Evolutionary conservation across 2,888 invertebrate genomes (phyloP), one percentile per base, ranked within the genome.

Genomic region (Trissolcus japonicus): DNA sequence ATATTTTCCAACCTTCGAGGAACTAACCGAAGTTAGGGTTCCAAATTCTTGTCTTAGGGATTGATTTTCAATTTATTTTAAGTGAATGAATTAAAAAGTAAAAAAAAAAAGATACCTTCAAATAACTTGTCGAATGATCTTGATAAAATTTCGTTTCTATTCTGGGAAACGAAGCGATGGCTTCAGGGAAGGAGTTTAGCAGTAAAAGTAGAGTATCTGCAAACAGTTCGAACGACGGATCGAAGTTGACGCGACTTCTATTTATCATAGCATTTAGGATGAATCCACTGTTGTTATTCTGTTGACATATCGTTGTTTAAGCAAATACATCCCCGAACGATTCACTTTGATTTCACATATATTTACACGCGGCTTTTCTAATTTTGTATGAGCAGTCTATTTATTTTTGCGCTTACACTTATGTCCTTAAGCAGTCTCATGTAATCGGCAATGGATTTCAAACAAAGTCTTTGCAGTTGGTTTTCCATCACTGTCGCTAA

Each of bases 401-500:
- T 59, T 25, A 46, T 46, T 50, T 35, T 19, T 14, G 51, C 53
- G 85, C 90, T 85, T 91, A 96, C 96, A 86, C 93, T 92, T 80
- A 94, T 93, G 85, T 95, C 94, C 80, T 93, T 91, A 41, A 98
- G 91, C 80, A 95, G 95, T 59, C 94, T 90, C 0, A 94, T 93
- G 85, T 93, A 97, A 79, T 95, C 94, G 57, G 92, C 90, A 83
- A 97, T 92, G 4, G 97, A 97, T 82, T 94, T 92, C 50, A 96
- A 90, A 80, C 95, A 95, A 40, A 97, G 88, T 19, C 93, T 93
- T 87, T 97, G 96, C 68, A 98, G 90, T 83, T 97, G 95, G 82
- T 94, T 94, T 0, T 96, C 95, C 98, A 98, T 98, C 48, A 97
- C 91, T 29, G 94, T 94, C 0, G 94, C 94, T 1, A 96, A 93